Evolutionary conservation across 2,113 vertebrate genomes (phyloP), one percentile per base, ranked within the genome.

Genomic region (Himantopus leucocephalus): DNA sequence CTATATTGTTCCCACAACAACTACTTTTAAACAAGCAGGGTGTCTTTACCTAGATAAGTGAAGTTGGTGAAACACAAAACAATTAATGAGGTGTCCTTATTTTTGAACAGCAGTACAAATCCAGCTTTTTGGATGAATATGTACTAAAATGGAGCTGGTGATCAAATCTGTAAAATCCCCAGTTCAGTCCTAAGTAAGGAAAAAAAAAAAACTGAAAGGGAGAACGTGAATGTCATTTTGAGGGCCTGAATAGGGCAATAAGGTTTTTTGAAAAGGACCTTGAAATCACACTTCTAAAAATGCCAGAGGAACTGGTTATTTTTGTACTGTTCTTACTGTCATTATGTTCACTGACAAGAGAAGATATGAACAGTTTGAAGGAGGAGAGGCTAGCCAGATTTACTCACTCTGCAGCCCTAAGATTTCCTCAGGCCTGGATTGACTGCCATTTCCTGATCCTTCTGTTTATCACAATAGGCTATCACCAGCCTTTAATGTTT

Each of bases 261-360:
- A 58, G 7, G 1, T 32, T 92, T 87, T 92, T 63, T 67, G 29
- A 91, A 83, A 91, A 77, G n/a, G 45, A 62, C 55, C 73, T 87
- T 70, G 68, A 95, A 96, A 94, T 63, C 64, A 88, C 60, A n/a
- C 35, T 82, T 88, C 66, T 92, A 84, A 84, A 68, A 94, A 85
- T 70, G 63, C 73, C 77, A 90, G 47, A 70, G 80, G 78, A 94
- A 64, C 58, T 78, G 18, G 70, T 71, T 93, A 73, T 91, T 97
- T 97, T 94, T 77, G 17, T 74, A 45, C 60, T 92, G 52, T 87
- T 88, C 67, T 94, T 52, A n/a, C 58, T 72, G 82, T 79, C 41
- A 48, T 92, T 86, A 67, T 30, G 27, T 76, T 96, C 76, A 60
- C 56, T 88, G 66, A 92, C 70, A 93, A 86, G 47, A 85, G 47